phyloP scores from a whole-genome alignment of 1,140 invertebrate species.

The Bemisia tabaci region DNA sequence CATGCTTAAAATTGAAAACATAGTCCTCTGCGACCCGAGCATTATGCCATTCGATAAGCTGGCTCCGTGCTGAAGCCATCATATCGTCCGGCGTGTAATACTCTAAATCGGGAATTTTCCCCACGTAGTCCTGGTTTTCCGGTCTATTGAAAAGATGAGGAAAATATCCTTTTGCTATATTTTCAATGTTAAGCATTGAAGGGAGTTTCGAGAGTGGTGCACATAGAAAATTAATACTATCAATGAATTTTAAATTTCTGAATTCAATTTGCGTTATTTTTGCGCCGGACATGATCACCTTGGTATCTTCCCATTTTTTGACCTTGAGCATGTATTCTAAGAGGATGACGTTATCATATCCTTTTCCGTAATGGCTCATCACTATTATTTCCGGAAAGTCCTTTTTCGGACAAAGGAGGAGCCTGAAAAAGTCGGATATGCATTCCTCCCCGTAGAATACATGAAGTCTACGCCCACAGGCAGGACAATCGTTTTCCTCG shows the following conservation, averaged over 20 bases:
- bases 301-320: too few relatives aligned
- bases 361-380: not conserved
- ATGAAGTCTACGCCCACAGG: not conserved
- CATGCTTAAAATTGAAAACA: constrained; percentile 18
- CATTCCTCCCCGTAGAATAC: not conserved
- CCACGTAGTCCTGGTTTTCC: constrained; percentile 19
- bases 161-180: constrained; percentile 21
- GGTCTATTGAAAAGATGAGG: constrained; percentile 21
- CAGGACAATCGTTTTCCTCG: not conserved
- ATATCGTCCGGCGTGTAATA: constrained; percentile 17
- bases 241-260: constrained; percentile 5
- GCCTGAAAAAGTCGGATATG: not conserved
- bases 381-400: not conserved
- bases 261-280: not conserved
- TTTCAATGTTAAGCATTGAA: constrained; percentile 17
- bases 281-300: not conserved
- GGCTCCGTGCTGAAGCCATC: constrained; percentile 3
- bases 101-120: constrained; percentile 14
- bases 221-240: constrained; percentile 6
- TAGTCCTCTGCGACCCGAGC: constrained; percentile 13
- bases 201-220: constrained; percentile 7
- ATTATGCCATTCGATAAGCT: constrained; percentile 18
- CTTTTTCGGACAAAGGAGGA: not conserved
- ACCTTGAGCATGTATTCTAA: too few relatives aligned
- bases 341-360: too few relatives aligned